phyloP scores from a whole-genome alignment of 2,113 vertebrate genomes.

The Dolichotis patagonum region DNA sequence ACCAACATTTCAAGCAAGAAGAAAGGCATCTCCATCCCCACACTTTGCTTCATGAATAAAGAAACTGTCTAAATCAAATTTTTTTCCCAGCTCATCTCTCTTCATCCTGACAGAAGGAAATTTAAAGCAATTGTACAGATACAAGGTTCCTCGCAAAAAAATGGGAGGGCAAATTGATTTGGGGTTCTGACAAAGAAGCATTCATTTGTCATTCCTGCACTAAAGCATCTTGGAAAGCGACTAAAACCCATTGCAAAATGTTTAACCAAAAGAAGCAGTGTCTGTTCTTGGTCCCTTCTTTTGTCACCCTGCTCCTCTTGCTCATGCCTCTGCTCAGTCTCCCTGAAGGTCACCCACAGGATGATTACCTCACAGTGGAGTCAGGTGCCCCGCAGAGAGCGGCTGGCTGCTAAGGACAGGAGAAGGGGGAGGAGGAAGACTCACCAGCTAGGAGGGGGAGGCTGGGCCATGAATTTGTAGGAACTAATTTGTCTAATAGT shows the following conservation, averaged over 20 bases:
- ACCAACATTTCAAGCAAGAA: background rate
- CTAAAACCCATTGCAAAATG: conserved; percentile 54
- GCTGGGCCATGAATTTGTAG: conserved; percentile 85
- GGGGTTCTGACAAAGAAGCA: conserved; percentile 81
- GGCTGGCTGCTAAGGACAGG: background rate
- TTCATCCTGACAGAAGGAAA: conserved; percentile 78
- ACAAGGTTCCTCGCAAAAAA: conserved; percentile 80
- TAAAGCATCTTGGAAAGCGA: conserved; percentile 64
- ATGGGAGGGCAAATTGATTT: conserved; percentile 83
- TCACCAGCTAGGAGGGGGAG: background rate
- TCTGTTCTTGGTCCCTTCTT: conserved; percentile 68
- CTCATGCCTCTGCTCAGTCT: conserved; percentile 2
- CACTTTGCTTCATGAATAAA: conserved; percentile 65
- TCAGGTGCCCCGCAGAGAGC: conserved; percentile 67
- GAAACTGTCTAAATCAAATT: conserved; percentile 74
- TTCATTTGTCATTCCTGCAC: conserved; percentile 84
- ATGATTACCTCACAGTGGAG: conserved; percentile 77
- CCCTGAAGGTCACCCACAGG: conserved; percentile 84
- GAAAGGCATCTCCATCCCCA: background rate
- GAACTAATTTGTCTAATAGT: conserved; percentile 92
- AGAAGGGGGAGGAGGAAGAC: conserved; percentile 32
- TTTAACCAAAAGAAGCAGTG: conserved; percentile 54
- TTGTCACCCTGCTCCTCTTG: conserved; percentile 73
- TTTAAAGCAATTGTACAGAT: conserved; percentile 82
- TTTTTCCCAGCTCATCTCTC: conserved; percentile 75